Base-by-base conservation (phyloP, 2,888 invertebrate species). In the Agrochola circellaris region DNA sequence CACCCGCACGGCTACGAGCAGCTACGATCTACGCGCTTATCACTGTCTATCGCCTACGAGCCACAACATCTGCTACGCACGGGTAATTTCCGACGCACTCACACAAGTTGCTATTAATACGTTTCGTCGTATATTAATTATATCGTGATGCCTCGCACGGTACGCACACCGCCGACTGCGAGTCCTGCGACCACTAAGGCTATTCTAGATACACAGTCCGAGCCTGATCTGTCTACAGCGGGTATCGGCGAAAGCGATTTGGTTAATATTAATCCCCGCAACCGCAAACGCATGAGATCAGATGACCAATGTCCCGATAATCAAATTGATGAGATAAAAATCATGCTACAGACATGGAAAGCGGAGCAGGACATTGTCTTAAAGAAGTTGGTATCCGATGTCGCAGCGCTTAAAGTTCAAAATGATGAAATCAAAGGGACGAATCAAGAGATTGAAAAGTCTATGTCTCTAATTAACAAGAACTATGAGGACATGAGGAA, bases 291-390 rank as follows among this genome's bases (percentile, higher is more conserved):
- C 2, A 30, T 30, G 60, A 7, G 30, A 60, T 60, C 60, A 8
- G 60, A 60, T 20, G 30, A 60, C 20, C 30, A 30, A 30, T 60
- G 60, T 4, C 30, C 30, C 0, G 60, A 60, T 60, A 60, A 4
- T 60, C 60, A 60, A 60, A 30, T 60, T 20, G 60, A 60, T 60
- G 60, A 60, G 8, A 60, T 60, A 60, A 60, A 60, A 60, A 20
- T 20, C 9, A 20, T 60, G 60, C 30, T 60, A 1, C 30, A 60
- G 20, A 60, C 60, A 0, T 60, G 60, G 60, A 60, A 61, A 30
- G 30, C 30, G 20, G 60, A 61, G 60, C 60, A 61, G 20, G 60
- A 61, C 60, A 61, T 61, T 61, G 20, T 61, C 9, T 2, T 61
- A 61, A 61, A 61, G 30, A 61, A 61, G 60, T 4, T 61, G 30